Percentiles rank a stretch among this genome's conserved stretches.
phyloP scores from a whole-genome alignment of 1,140 invertebrate genomes.

The Sminthurinus signatus region DNA sequence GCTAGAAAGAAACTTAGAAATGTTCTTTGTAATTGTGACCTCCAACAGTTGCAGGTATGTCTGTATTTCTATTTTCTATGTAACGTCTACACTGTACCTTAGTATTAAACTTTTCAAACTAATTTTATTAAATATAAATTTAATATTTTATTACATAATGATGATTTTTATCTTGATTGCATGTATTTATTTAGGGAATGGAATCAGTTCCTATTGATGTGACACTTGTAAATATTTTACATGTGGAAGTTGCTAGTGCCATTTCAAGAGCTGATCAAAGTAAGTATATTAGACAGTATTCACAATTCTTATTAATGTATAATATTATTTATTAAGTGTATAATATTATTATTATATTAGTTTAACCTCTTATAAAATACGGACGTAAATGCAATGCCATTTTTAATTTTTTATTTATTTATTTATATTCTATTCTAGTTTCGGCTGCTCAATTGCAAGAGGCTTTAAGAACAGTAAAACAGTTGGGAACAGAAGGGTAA shows the following conservation, averaged over 20 bases:
- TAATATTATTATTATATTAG: no score
- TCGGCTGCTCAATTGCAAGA: slow-evolving; percentile 82
- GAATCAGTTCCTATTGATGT: slow-evolving; percentile 48
- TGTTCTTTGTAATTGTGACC: slow-evolving; percentile 77
- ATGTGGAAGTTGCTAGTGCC: slow-evolving; percentile 78
- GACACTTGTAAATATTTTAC: slow-evolving; percentile 63
- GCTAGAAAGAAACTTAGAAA: slow-evolving; percentile 87
- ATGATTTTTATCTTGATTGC: background rate
- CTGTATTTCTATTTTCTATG: background rate
- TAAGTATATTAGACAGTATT: no score
- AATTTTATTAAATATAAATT: no score
- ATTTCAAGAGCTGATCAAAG: slow-evolving; percentile 75
- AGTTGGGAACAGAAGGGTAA: slow-evolving; percentile 64
- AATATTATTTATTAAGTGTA: no score
- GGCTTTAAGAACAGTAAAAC: slow-evolving; percentile 69
- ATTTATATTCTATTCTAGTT: no score
- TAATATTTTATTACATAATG: no score
- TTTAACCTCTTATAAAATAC: no score
- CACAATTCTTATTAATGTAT: no score
- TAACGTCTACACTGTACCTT: no score
- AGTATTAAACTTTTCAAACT: no score
- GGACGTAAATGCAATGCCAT: no score
- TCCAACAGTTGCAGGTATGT: slow-evolving; percentile 43
- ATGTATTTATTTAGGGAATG: slow-evolving; percentile 3
- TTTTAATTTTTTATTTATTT: no score